Evolutionary conservation across 2,888 invertebrate species (phyloP).

Genomic region (Stenoptilia bipunctidactyla): DNA sequence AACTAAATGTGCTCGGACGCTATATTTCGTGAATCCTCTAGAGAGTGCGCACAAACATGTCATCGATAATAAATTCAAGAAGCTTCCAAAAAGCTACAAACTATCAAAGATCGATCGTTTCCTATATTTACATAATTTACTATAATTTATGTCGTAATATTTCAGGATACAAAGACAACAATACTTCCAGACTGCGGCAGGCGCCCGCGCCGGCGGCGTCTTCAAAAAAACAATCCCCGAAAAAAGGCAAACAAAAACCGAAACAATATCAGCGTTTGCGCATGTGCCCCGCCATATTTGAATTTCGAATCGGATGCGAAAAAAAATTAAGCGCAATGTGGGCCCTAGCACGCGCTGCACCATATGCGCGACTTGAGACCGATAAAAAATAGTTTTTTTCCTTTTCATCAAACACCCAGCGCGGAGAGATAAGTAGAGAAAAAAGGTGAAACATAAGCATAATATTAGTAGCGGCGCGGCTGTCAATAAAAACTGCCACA

Average conservation of each 20-base stretch:
- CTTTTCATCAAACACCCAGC: slow-evolving; percentile 50
- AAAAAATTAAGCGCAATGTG: slow-evolving; percentile 65
- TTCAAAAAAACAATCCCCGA: slow-evolving; percentile 27
- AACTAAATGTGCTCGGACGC: too few species aligned
- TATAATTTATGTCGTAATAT: slow-evolving; percentile 17
- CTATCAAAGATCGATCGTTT: slow-evolving; percentile 13
- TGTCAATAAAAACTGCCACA: slow-evolving; percentile 48
- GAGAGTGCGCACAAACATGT: too few species aligned
- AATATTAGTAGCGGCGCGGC: slow-evolving; percentile 54
- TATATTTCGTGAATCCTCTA: too few species aligned
- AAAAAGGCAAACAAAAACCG: slow-evolving; percentile 38
- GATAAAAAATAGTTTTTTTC: slow-evolving; percentile 45
- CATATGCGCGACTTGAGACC: slow-evolving; percentile 38
- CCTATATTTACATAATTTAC: slow-evolving; percentile 18
- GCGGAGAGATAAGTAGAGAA: slow-evolving; percentile 46
- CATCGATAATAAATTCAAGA: too few species aligned
- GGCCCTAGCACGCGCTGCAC: slow-evolving; percentile 53
- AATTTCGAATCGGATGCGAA: slow-evolving; percentile 60
- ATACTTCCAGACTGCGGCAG: neutral
- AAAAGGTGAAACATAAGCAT: slow-evolving; percentile 67
- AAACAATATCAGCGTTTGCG: slow-evolving; percentile 39
- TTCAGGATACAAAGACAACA: too few species aligned
- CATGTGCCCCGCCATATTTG: slow-evolving; percentile 55
- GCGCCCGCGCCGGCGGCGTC: slow-evolving; percentile 29
- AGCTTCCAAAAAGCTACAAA: too few species aligned